A percentile compares a stretch with the other conserved stretches of the same genome.
Conservation (phyloP, 2,888 invertebrate genomes). For the Andrena bicolor region DNA sequence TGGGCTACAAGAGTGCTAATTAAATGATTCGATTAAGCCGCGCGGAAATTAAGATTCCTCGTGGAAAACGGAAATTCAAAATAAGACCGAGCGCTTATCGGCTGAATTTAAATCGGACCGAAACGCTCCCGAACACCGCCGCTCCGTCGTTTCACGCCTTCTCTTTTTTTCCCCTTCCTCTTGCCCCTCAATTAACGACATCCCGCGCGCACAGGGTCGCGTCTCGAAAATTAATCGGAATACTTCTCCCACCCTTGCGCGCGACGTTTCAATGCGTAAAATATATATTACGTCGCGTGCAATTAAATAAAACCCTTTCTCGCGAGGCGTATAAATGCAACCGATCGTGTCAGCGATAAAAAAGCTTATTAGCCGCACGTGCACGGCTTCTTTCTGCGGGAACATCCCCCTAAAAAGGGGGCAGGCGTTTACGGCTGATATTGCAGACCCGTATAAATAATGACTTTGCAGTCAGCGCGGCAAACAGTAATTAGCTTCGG, state of each 20-base stretch:
- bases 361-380: conserved; percentile 71
- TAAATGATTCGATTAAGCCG: conserved; percentile 82
- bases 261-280: conserved; percentile 11
- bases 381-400: conserved; percentile 59
- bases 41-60: conserved; percentile 79
- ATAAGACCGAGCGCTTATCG: conserved; percentile 68
- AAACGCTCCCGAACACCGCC: conserved; percentile 12
- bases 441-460: conserved; percentile 66
- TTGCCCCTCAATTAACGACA: conserved; percentile 26
- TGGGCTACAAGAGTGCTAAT: conserved; percentile 79
- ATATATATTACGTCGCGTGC: conserved; percentile 1
- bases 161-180: background rate
- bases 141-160: background rate
- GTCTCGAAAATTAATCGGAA: conserved; percentile 35
- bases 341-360: conserved; percentile 61
- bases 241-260: background rate
- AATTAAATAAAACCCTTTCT: conserved; percentile 53
- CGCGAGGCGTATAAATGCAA: conserved; percentile 48
- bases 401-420: conserved; percentile 52
- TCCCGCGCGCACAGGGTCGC: conserved; percentile 8
- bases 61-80: conserved; percentile 75
- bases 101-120: conserved; percentile 75
- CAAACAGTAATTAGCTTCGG: conserved; percentile 73
- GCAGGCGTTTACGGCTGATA: conserved; percentile 55
- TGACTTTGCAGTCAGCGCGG: conserved; percentile 54